Evolutionary conservation across 2,888 invertebrate species (phyloP).

Genomic region (Tipula vernalis): DNA sequence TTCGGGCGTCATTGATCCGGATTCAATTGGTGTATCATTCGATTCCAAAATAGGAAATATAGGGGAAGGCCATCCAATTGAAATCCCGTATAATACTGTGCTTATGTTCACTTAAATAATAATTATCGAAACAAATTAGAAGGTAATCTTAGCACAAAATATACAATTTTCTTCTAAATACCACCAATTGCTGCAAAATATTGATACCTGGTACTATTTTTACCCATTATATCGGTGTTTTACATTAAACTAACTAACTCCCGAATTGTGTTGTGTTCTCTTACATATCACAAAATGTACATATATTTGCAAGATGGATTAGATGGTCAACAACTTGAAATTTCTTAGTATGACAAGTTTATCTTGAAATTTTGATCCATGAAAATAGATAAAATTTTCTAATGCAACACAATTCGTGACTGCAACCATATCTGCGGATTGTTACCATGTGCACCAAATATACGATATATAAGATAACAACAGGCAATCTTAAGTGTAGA

Average conservation of each 20-base stretch:
- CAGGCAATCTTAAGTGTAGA: too few relatives aligned
- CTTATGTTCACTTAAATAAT: constrained; percentile 9
- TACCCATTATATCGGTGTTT: neutral
- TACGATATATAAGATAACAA: too few relatives aligned
- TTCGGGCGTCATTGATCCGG: constrained; percentile 11
- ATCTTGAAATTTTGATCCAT: neutral
- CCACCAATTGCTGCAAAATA: constrained; percentile 9
- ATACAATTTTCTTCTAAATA: neutral
- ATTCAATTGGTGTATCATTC: constrained; percentile 9
- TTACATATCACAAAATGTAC: neutral
- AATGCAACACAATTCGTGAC: neutral
- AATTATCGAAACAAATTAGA: neutral
- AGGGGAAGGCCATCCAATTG: constrained; percentile 14
- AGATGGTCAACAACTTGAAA: neutral
- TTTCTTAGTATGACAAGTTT: neutral
- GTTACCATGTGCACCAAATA: too few relatives aligned
- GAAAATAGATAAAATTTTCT: neutral
- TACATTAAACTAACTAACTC: neutral
- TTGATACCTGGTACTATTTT: neutral
- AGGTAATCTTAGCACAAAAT: too few relatives aligned
- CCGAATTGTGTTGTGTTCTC: neutral
- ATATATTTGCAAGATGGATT: neutral
- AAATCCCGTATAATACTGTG: constrained; percentile 12
- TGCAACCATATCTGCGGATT: too few relatives aligned
- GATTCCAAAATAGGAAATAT: constrained; percentile 12